Conservation (phyloP, 2,888 invertebrate species). For the Calameuta idolon region DNA sequence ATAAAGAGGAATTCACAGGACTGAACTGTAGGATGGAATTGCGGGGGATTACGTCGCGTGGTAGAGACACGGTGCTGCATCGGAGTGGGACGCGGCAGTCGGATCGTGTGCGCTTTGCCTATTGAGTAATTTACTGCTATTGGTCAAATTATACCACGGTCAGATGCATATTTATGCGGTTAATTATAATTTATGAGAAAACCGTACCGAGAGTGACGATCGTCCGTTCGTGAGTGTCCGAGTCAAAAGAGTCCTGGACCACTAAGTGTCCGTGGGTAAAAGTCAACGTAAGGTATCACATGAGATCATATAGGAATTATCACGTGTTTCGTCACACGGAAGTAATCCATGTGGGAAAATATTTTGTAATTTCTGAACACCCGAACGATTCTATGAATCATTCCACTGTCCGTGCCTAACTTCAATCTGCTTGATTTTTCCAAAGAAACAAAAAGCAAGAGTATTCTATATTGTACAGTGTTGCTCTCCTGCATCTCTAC, state of each 20-base stretch:
- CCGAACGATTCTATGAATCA: not conserved
- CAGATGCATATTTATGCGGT: conserved; percentile 66
- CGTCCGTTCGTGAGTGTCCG: not conserved
- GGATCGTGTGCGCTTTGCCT: conserved; percentile 43
- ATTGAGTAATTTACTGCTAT: conserved; percentile 66
- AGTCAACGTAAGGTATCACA: not conserved
- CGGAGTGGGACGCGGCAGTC: conserved; percentile 26
- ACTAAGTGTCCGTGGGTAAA: not conserved
- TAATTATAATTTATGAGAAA: conserved; percentile 66
- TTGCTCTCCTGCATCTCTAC: not conserved
- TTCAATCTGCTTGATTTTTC: no score
- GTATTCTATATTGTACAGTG: not conserved
- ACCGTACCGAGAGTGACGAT: conserved; percentile 40
- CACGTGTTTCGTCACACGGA: not conserved
- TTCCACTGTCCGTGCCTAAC: not conserved
- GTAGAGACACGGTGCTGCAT: not conserved
- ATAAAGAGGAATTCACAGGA: not conserved
- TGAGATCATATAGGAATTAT: not conserved
- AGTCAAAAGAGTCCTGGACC: not conserved
- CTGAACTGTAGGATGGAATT: not conserved
- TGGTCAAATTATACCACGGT: conserved; percentile 66
- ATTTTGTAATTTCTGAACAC: not conserved
- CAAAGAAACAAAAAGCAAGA: no score
- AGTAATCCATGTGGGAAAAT: not conserved
- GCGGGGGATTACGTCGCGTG: not conserved